These are phyloP conservation scores for Acronicta aceris DNA, from an alignment of 2,888 invertebrate species.

Conservation along the genomic window DNA sequence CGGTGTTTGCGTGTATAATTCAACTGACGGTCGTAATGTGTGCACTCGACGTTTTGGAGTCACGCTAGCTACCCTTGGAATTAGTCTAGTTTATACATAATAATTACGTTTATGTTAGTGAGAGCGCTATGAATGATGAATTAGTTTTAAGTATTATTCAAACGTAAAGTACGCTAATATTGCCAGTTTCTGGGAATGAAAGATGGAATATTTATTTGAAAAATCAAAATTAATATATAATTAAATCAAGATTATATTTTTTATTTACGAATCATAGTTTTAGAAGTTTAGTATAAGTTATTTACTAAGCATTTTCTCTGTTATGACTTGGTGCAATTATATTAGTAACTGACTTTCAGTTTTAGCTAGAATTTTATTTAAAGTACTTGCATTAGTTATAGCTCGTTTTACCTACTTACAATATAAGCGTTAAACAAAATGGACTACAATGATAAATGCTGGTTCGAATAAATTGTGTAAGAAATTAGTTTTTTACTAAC, in stretches of 20 bases:
- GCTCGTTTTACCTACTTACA: conserved; percentile 69
- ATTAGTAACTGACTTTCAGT: conserved; percentile 72
- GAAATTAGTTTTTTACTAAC: conserved; percentile 63
- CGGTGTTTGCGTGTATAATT: conserved; percentile 38
- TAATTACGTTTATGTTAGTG: conserved; percentile 68
- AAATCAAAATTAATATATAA: conserved; percentile 77
- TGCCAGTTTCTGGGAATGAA: conserved; percentile 56
- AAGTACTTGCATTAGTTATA: conserved; percentile 66
- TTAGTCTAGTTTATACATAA: conserved; percentile 51
- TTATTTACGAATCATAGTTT: conserved; percentile 66
- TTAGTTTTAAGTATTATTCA: conserved; percentile 73
- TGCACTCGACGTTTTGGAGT: conserved; percentile 28
- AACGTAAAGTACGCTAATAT: conserved; percentile 50
- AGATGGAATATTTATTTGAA: conserved; percentile 74
- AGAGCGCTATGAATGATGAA: conserved; percentile 73
- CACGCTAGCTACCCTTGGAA: conserved; percentile 46
- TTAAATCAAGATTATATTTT: conserved; percentile 68
- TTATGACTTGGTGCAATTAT: conserved; percentile 84
- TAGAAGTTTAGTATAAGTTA: conserved; percentile 62
- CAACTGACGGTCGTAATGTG: conserved; percentile 37
- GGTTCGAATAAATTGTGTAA: conserved; percentile 80
- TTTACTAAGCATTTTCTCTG: conserved; percentile 77
- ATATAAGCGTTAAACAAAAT: conserved; percentile 65
- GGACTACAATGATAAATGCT: conserved; percentile 72
- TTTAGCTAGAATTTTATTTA: conserved; percentile 65